Percentiles rank a stretch among this genome's conserved stretches.
These are phyloP conservation scores for Metaphire vulgaris DNA, from an alignment of 1,140 invertebrate species.

Conservation along the genomic window DNA sequence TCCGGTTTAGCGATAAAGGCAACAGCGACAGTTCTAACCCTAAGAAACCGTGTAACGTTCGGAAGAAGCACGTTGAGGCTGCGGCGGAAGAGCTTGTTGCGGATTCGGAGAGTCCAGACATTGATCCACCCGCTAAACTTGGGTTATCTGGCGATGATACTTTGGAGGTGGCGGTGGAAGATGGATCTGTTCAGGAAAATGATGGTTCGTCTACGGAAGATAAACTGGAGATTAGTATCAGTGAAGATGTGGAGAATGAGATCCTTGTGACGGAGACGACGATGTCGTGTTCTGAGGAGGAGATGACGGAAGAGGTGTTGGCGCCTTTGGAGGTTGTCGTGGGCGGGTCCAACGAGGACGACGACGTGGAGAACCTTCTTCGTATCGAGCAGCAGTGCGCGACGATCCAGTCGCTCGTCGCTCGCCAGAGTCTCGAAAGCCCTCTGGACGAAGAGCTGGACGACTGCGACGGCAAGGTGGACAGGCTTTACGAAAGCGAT, in stretches of 20 bases:
- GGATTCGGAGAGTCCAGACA: neutral
- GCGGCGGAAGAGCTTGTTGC: neutral
- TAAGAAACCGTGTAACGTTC: constrained; percentile 16
- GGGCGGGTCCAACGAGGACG: neutral
- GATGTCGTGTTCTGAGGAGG: neutral
- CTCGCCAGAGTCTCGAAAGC: neutral
- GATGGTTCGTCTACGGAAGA: neutral
- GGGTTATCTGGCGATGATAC: too few species aligned
- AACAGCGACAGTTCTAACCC: constrained; percentile 62
- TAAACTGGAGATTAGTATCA: neutral
- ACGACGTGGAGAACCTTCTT: constrained; percentile 54
- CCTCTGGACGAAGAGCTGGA: neutral
- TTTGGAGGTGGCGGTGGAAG: neutral
- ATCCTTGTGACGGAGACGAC: neutral
- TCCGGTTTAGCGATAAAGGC: constrained; percentile 58
- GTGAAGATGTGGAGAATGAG: too few species aligned
- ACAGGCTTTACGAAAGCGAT: neutral
- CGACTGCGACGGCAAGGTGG: neutral
- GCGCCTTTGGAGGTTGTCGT: neutral
- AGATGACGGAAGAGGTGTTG: neutral
- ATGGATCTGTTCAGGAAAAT: neutral
- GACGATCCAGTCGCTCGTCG: constrained; percentile 37
- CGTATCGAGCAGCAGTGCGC: constrained; percentile 57
- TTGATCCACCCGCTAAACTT: constrained; percentile 4
- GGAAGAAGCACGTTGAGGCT: neutral